Conservation (phyloP, 2,113 vertebrate species). For the Cyanoramphus novaezelandiae region DNA sequence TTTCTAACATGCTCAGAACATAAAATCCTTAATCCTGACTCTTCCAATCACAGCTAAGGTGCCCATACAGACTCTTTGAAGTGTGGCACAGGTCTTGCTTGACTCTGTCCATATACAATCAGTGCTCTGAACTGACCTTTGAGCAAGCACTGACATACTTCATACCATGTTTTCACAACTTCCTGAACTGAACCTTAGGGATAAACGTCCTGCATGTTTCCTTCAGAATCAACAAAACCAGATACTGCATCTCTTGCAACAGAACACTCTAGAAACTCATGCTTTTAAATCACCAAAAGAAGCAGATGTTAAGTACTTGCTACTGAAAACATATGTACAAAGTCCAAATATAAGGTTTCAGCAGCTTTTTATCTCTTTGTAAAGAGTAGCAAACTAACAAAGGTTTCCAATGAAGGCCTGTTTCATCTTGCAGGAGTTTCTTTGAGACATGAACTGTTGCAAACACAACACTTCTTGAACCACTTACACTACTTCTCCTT, state of each 20-base stretch:
- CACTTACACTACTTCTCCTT: background rate
- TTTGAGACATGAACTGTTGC: background rate
- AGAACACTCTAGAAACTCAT: background rate
- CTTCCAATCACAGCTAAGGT: background rate
- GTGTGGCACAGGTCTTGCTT: rapidly evolving
- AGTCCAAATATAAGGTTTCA: background rate
- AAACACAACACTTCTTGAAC: background rate
- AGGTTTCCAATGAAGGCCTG: background rate
- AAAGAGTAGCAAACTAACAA: background rate
- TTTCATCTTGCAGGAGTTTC: background rate
- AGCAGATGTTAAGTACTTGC: background rate
- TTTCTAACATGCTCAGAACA: background rate
- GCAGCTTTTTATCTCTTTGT: background rate
- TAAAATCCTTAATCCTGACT: background rate
- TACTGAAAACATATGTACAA: background rate
- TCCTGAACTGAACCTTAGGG: background rate
- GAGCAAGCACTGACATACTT: background rate
- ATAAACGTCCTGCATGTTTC: background rate
- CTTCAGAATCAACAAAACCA: background rate
- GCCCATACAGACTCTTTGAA: background rate
- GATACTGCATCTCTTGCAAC: background rate
- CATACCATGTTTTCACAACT: background rate
- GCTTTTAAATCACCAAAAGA: background rate
- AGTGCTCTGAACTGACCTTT: background rate
- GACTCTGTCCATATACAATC: background rate